Evolutionary conservation across 2,113 vertebrate species (phyloP).

Genomic region (Bostrychus sinensis): DNA sequence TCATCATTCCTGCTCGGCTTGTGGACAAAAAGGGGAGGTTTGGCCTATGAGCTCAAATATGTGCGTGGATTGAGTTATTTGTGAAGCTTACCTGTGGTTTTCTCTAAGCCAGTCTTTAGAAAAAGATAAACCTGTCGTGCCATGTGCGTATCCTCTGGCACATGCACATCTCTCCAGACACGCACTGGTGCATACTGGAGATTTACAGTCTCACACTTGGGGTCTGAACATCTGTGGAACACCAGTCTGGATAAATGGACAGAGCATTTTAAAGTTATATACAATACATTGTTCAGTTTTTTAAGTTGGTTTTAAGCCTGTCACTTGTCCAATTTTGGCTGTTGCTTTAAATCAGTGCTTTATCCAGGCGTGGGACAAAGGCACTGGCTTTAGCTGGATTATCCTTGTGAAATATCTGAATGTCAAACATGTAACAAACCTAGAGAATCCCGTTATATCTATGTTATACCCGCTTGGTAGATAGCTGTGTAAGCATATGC

Average conservation of each 20-base stretch:
- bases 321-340: no score
- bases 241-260: conserved; percentile 58
- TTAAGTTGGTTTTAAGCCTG: no score
- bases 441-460: no score
- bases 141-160: conserved; percentile 51
- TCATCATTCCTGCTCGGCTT: conserved; percentile 9
- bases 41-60: conserved; percentile 13
- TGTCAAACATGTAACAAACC: no score
- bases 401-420: no score
- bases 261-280: conserved; percentile 19
- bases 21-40: not conserved
- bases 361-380: no score
- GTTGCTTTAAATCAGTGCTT: no score
- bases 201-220: conserved; percentile 29
- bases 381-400: no score
- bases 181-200: conserved; percentile 18
- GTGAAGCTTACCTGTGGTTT: conserved; percentile 33
- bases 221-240: conserved; percentile 59
- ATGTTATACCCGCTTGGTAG: no score
- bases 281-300: no score
- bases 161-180: conserved; percentile 40
- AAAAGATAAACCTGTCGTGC: conserved; percentile 47
- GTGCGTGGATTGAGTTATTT: conserved; percentile 13
- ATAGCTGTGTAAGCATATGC: no score
- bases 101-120: conserved; percentile 25